Percentiles rank a stretch among this genome's conserved stretches.
Evolutionary conservation across 2,797 vertebrate genomes (phyloP).

Genomic region (Hydrophis major): DNA sequence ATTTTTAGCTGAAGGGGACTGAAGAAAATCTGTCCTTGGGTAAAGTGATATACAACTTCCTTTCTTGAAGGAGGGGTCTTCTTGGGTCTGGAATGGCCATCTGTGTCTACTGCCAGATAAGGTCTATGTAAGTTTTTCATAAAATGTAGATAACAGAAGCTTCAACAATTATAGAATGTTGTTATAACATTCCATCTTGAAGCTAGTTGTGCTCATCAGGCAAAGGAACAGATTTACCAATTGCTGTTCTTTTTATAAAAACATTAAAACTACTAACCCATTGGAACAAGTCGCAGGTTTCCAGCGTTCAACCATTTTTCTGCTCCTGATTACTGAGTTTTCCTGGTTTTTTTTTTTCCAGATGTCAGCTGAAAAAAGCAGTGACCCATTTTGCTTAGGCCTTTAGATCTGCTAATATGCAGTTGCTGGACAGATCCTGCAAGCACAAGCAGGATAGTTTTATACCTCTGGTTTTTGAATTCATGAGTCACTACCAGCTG

Average conservation of each 20-base stretch:
- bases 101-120: not conserved
- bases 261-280: constrained; percentile 32
- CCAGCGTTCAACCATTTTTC: constrained; percentile 47
- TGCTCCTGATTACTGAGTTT: constrained; percentile 33
- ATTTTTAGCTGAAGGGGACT: not conserved
- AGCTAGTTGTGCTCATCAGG: not conserved
- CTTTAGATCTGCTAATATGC: constrained; percentile 8
- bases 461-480: constrained; percentile 12
- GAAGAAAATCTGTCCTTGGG: no score
- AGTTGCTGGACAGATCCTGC: constrained; percentile 24
- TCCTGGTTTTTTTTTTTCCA: constrained; percentile 1
- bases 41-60: not conserved
- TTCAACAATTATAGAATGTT: not conserved
- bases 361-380: constrained; percentile 49
- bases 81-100: not conserved
- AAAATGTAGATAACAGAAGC: not conserved
- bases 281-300: constrained; percentile 55
- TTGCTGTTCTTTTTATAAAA: constrained; percentile 44
- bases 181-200: not conserved
- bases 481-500: not conserved
- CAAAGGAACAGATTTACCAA: constrained; percentile 57
- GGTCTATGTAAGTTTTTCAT: not conserved
- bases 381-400: constrained; percentile 35
- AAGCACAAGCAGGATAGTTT: constrained; percentile 18
- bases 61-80: not conserved